phyloP scores from a whole-genome alignment of 2,888 invertebrate species.

The Macaria notata region DNA sequence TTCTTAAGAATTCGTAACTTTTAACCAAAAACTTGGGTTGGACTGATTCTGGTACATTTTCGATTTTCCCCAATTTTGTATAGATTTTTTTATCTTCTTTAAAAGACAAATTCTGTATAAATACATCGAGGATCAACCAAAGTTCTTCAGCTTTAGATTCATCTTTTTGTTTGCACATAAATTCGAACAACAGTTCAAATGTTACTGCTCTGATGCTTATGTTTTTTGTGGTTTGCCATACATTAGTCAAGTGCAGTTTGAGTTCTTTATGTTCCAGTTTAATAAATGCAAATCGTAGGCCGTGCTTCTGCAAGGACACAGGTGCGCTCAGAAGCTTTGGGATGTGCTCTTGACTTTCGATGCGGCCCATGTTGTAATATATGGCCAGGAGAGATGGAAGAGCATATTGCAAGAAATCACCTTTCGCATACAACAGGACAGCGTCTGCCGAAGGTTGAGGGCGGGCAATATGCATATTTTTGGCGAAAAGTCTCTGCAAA shows the following conservation, averaged over 20 bases:
- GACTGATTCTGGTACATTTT: slow-evolving; percentile 44
- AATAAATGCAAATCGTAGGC: slow-evolving; percentile 52
- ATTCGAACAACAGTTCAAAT: slow-evolving; percentile 51
- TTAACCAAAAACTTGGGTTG: slow-evolving; percentile 51
- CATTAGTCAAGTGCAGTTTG: slow-evolving; percentile 44
- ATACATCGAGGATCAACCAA: slow-evolving; percentile 52
- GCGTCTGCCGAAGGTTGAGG: slow-evolving; percentile 56
- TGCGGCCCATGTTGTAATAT: slow-evolving; percentile 53
- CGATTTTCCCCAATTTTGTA: slow-evolving; percentile 41
- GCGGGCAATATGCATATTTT: slow-evolving; percentile 62
- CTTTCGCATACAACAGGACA: slow-evolving; percentile 57
- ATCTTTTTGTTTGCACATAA: slow-evolving; percentile 52
- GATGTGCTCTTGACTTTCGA: slow-evolving; percentile 42
- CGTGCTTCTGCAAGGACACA: slow-evolving; percentile 66
- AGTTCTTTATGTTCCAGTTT: slow-evolving; percentile 48
- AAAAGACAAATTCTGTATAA: slow-evolving; percentile 54
- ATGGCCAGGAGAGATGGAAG: slow-evolving; percentile 60
- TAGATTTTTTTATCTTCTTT: slow-evolving; percentile 59
- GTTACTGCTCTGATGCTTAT: slow-evolving; percentile 56
- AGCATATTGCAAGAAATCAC: slow-evolving; percentile 61
- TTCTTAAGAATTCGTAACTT: slow-evolving; percentile 53
- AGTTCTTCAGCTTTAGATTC: slow-evolving; percentile 38
- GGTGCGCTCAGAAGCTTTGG: slow-evolving; percentile 51
- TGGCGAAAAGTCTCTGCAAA: slow-evolving; percentile 56
- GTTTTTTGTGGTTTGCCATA: slow-evolving; percentile 58